These are phyloP conservation scores for Dorcus hopei DNA, from an alignment of 2,888 invertebrate species.

Conservation along the genomic window DNA sequence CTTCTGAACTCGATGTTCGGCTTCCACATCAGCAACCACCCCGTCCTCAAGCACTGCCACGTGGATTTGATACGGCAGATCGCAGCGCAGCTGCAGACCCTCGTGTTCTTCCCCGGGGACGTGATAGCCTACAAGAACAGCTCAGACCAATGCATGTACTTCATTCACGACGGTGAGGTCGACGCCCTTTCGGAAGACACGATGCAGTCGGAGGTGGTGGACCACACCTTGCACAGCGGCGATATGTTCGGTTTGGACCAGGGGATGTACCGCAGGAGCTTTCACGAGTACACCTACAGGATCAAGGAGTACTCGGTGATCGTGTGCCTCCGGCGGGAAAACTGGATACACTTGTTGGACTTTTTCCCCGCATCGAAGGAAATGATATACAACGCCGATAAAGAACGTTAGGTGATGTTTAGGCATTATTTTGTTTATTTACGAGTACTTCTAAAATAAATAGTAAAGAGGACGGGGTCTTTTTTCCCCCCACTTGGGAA, in stretches of 20 bases:
- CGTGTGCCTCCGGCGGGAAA: constrained; percentile 5
- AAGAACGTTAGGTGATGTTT: background rate
- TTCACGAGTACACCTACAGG: constrained; percentile 30
- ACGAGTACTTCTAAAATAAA: background rate
- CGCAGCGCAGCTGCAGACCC: constrained; percentile 24
- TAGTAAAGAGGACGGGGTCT: no score
- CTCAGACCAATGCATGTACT: constrained; percentile 34
- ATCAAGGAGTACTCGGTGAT: constrained; percentile 21
- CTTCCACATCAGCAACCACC: constrained; percentile 26
- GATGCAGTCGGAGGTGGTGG: constrained; percentile 23
- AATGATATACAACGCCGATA: background rate
- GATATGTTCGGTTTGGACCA: constrained; percentile 29
- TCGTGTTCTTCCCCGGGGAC: constrained; percentile 29
- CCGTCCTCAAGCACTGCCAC: constrained; percentile 27
- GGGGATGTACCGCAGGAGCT: constrained; percentile 21
- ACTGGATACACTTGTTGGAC: constrained; percentile 16
- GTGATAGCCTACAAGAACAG: constrained; percentile 29
- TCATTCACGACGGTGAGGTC: constrained; percentile 31
- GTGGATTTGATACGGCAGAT: constrained; percentile 32
- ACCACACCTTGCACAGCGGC: constrained; percentile 14
- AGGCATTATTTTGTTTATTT: background rate
- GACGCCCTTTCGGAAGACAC: constrained; percentile 26
- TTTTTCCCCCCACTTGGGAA: no score
- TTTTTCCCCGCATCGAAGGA: constrained; percentile 16
- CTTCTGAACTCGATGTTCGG: constrained; percentile 32